These are phyloP conservation scores for Lottia scabra DNA, from an alignment of 2,888 invertebrate species.

Conservation along the genomic window DNA sequence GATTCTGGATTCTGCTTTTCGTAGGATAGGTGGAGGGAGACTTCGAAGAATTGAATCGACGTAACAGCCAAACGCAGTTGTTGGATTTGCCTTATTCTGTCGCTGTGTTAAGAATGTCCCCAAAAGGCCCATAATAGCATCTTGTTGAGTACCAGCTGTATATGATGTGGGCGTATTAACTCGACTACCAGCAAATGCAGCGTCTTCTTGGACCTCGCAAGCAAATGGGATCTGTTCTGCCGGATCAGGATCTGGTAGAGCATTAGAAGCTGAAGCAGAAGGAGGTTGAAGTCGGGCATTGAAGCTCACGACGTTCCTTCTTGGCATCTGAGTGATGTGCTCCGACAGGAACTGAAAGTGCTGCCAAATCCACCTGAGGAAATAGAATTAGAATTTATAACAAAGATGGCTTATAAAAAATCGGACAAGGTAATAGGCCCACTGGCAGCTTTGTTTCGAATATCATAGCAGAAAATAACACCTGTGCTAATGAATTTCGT, in stretches of 20 bases:
- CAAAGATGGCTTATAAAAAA: too few species aligned
- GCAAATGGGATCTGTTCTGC: too few species aligned
- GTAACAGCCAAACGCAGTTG: conserved; percentile 18
- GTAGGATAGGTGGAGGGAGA: conserved; percentile 20
- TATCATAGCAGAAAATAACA: too few species aligned
- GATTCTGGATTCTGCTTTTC: conserved; percentile 22
- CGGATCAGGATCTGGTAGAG: too few species aligned
- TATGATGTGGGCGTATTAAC: conserved; percentile 18
- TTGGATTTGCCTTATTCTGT: conserved; percentile 20
- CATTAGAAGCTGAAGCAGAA: conserved; percentile 6
- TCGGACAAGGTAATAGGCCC: too few species aligned
- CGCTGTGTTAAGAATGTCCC: conserved; percentile 21
- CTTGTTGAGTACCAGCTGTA: conserved; percentile 23
- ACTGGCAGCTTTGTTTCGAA: too few species aligned
- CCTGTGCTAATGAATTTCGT: too few species aligned
- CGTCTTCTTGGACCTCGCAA: conserved; percentile 19
- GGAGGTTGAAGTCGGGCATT: not conserved
- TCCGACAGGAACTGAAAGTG: too few species aligned
- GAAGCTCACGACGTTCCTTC: too few species aligned
- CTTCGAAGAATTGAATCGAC: conserved; percentile 12
- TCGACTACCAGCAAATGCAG: conserved; percentile 19
- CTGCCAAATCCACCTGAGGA: too few species aligned
- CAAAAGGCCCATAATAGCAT: conserved; percentile 22
- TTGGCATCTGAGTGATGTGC: too few species aligned
- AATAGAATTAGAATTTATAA: too few species aligned